Evolutionary conservation across 1,140 invertebrate genomes (phyloP).

Genomic region (Danaus plexippus): DNA sequence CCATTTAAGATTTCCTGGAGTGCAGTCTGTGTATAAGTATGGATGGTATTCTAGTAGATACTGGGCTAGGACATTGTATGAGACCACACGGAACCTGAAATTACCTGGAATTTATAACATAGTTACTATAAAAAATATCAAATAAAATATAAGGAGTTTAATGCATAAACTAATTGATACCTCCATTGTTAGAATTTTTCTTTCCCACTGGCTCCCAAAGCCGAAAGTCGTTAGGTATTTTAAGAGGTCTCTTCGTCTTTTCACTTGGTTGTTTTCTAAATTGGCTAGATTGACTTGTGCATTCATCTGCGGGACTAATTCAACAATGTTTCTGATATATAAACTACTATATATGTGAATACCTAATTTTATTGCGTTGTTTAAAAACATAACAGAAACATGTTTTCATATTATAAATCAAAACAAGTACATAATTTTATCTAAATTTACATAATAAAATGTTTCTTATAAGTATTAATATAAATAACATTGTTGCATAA

Average conservation of each 20-base stretch:
- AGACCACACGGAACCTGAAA: conserved; percentile 72
- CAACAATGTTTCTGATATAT: too few relatives aligned
- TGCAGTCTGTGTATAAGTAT: conserved; percentile 80
- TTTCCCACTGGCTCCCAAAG: conserved; percentile 43
- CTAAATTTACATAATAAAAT: too few relatives aligned
- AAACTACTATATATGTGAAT: too few relatives aligned
- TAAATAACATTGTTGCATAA: too few relatives aligned
- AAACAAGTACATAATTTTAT: too few relatives aligned
- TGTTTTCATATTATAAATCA: too few relatives aligned
- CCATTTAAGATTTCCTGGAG: conserved; percentile 78
- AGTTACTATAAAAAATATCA: too few relatives aligned
- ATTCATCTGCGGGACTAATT: conserved; percentile 7
- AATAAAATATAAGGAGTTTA: too few relatives aligned
- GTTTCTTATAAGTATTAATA: too few relatives aligned
- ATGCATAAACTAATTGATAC: too few relatives aligned
- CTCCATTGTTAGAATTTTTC: conserved; percentile 20
- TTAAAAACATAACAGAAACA: too few relatives aligned
- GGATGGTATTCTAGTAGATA: conserved; percentile 81
- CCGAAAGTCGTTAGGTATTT: conserved; percentile 44
- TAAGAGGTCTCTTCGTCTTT: conserved; percentile 5
- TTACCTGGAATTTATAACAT: conserved; percentile 18
- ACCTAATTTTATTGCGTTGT: too few relatives aligned
- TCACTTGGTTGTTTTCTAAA: conserved; percentile 8
- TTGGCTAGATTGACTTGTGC: conserved; percentile 4
- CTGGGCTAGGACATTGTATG: conserved; percentile 93